Evolutionary conservation across 1,140 invertebrate species (phyloP), one percentile per base, ranked within the genome.

Genomic region (Bradynema listronoti): DNA sequence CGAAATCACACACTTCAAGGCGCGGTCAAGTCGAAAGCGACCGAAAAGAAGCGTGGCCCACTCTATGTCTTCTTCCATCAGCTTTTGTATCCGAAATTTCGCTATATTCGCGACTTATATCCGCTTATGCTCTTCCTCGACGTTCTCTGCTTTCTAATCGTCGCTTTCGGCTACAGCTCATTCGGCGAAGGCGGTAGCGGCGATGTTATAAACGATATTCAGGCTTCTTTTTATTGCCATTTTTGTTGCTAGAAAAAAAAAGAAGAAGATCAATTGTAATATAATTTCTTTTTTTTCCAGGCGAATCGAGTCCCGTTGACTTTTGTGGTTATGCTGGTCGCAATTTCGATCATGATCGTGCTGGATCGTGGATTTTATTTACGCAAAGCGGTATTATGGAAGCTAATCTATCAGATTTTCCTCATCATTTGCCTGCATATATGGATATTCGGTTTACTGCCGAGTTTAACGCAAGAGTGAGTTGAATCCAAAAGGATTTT

Each of bases 121-220:
- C 90, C 92, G 0, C 87, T 88, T 69, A 97, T 98, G 91, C 98
- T 99, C 79, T 84, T 95, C 47, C 96, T 94, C 78, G 94, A 98
- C 80, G 95, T 99, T 77, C 87, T 96, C 71, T 95, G 94, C 77
- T 96, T 98, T 78, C 84, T 98, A 59, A 88, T 98, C 4, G 84
- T 98, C 19, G 88, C 96, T 43, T 92, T 98, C 80, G 91, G 91
- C 49, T 98, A 93, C 79, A 87, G 88, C 27, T 87, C 90, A 7
- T 99, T 98, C 70, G 82, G 74, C 19, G 74, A 78, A 58, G 39
- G 61, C 2, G 30, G 45, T 16, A 52, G 34, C 36, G 55, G 62
- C n/a, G 51, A 69, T 45, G 62, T 66, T 41, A 33, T 72, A 33
- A 58, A 29, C 47, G 64, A 73, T 27, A 73, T 68, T 36, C 25